Base-by-base conservation (phyloP, 2,113 vertebrate species). In the Hucho hucho region DNA sequence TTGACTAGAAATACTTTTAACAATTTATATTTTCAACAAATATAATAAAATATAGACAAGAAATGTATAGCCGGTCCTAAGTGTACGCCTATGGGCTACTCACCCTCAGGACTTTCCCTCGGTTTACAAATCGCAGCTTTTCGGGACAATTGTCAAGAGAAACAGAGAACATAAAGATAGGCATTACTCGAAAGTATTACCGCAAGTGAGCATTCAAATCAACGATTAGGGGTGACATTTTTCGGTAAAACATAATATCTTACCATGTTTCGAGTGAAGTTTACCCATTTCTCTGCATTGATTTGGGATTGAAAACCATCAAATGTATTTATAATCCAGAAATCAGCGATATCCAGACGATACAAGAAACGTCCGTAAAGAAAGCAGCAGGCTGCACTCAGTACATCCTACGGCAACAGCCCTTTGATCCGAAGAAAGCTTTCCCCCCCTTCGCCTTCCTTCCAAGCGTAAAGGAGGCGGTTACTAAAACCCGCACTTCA, bases 241-340 rank as follows among this genome's bases (percentile, higher is more conserved):
- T 26, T 32, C 46, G 5, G 5, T 9, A 43, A 25, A 22, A 70
- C 20, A 75, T 70, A 43, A 73, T 70, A 47, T 87, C 97, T 96
- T 93, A 99, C 97, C 97, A 95, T 98, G 97, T 92, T 99, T 99
- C 88, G 97, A 99, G 92, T 98, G 96, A 95, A 99, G 96, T 98
- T 98, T 98, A 94, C 97, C 97, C 97, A 99, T 98, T 92, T 95
- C 95, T 95, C 88, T 88, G 93, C 94, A 95, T 94, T 88, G 91
- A 90, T 81, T 85, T 89, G 92, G 67, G 85, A 81, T 90, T 91
- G 81, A 87, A 94, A 93, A 91, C 84, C 94, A 95, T 95, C 90
- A 87, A 93, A 92, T 81, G 83, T 74, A 72, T 83, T 84, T 88
- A 91, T 94, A 95, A 94, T 95, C 95, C 95, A 91, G 79, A 83